phyloP scores from a whole-genome alignment of 2,888 invertebrate genomes.

The Nomada ruficornis region DNA sequence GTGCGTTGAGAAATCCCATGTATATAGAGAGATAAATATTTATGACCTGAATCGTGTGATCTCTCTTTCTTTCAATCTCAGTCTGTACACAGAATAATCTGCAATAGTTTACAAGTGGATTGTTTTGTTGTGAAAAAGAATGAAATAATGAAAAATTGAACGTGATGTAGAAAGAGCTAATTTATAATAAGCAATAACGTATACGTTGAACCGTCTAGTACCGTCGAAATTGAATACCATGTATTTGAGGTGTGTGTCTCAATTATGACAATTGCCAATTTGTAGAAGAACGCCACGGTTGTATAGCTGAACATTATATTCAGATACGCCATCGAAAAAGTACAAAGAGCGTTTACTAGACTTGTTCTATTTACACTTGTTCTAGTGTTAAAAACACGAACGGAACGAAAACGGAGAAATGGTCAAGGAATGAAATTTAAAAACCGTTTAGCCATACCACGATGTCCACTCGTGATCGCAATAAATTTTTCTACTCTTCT shows the following conservation, averaged over 20 bases:
- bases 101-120: not conserved
- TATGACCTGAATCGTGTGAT: slow-evolving; percentile 39
- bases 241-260: slow-evolving; percentile 34
- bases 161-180: slow-evolving; percentile 48
- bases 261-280: slow-evolving; percentile 26
- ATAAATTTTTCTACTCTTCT: slow-evolving; percentile 70
- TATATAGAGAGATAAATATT: slow-evolving; percentile 64
- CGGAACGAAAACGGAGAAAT: not conserved
- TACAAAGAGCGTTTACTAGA: slow-evolving; percentile 63
- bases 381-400: slow-evolving; percentile 39
- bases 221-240: slow-evolving; percentile 30
- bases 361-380: slow-evolving; percentile 49
- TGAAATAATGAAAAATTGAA: slow-evolving; percentile 14
- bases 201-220: slow-evolving; percentile 39
- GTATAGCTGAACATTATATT: slow-evolving; percentile 38
- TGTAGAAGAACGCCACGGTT: slow-evolving; percentile 20
- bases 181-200: slow-evolving; percentile 66
- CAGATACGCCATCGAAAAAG: slow-evolving; percentile 63
- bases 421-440: slow-evolving; percentile 3
- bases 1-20: slow-evolving; percentile 59
- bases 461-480: slow-evolving; percentile 36
- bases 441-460: slow-evolving; percentile 28
- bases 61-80: slow-evolving; percentile 7
- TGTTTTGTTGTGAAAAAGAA: slow-evolving; percentile 15
- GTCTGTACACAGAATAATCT: slow-evolving; percentile 33